Base-by-base conservation (phyloP, 2,888 invertebrate genomes). In the Plusia festucae region DNA sequence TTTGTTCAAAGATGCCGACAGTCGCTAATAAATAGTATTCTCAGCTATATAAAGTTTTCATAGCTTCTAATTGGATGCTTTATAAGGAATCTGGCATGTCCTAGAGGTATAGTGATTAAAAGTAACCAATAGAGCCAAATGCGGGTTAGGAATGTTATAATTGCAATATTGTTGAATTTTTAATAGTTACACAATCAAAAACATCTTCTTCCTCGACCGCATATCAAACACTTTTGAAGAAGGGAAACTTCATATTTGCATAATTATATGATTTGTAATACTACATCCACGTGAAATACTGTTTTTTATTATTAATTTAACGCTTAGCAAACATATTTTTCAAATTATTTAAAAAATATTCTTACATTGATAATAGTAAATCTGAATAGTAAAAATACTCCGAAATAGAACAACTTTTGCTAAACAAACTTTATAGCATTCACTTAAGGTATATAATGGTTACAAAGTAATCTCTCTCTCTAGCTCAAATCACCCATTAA, bases 401-500 rank as follows among this genome's bases (percentile, higher is more conserved):
- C 24, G 5, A 24, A 24, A 24, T 22, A 40, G 40, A 11, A 44
- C 18, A 40, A 59, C 30, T 56, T 75, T 53, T 22, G 53, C 40
- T 68, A 71, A 68, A 46, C 44, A 52, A 66, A 66, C 49, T 77
- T 74, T 68, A 77, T 56, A 59, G 64, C 22, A 30, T 69, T 72
- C 59, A 65, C 60, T 67, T 65, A 68, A 58, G 53, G 49, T 65
- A 51, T 67, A 60, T 78, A 77, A 79, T 75, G 64, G 68, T 44
- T 70, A 78, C 63, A 66, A 76, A 71, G 68, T 76, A 70, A 78
- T 76, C 70, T 84, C 55, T 84, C 56, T 70, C 70, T 68, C 78
- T 81, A 85, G 88, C 85, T 91, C 87, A 87, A 91, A 92, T 91
- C 91, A 85, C 86, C 90, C 89, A 92, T 93, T 91, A 91, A 86